These are phyloP conservation scores for Naja naja DNA, from an alignment of 2,113 vertebrate genomes.

Conservation along the genomic window DNA sequence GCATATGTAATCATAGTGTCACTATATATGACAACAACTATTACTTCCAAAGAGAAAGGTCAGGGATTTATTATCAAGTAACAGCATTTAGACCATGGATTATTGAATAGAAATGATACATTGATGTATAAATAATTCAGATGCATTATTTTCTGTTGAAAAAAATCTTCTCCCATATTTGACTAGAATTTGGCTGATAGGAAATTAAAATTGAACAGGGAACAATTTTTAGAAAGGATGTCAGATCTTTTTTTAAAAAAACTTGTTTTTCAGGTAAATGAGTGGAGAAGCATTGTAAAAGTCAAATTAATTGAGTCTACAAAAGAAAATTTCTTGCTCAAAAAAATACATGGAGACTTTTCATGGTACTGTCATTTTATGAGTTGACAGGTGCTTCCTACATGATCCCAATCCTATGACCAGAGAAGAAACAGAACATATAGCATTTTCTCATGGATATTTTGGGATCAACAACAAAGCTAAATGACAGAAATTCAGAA, in stretches of 20 bases:
- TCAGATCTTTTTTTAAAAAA: neutral
- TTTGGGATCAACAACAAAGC: neutral
- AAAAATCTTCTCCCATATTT: no score
- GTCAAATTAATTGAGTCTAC: neutral
- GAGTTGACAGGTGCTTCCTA: neutral
- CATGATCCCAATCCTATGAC: neutral
- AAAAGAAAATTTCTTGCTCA: neutral
- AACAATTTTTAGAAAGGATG: neutral
- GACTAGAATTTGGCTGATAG: no score
- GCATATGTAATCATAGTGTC: neutral
- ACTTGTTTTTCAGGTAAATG: neutral
- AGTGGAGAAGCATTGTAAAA: neutral
- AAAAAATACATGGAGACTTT: neutral
- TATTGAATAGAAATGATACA: no score
- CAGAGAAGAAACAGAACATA: neutral
- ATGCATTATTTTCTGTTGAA: no score
- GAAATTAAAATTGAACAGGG: no score
- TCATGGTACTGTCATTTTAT: neutral
- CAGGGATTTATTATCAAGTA: no score
- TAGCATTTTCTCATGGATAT: neutral
- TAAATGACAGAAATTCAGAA: neutral
- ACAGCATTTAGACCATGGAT: no score
- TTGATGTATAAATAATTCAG: no score
- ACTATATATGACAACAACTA: neutral
- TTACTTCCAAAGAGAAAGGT: no score